Base-by-base conservation (phyloP, 2,797 vertebrate species). In the Artibeus jamaicensis region DNA sequence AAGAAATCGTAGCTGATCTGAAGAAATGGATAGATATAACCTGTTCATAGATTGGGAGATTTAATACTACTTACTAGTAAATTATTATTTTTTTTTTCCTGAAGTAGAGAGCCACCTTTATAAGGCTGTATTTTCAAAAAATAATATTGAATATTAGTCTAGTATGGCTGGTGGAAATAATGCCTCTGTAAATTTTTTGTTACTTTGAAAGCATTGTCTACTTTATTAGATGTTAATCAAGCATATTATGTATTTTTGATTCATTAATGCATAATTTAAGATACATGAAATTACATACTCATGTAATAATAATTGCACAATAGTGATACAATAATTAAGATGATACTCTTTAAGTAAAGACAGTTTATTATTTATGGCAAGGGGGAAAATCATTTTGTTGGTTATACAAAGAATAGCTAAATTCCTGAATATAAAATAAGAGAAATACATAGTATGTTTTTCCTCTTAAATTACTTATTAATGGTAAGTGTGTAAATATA, bases 181-280 rank as follows among this genome's bases (percentile, higher is more conserved):
- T 71, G 83, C 11, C 9, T 89, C 85, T 89, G 15, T 91, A 88
- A 70, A 71, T 18, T 21, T 44, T 76, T 71, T 76, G 29, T 91
- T 71, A 81, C 55, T 94, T 97, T 92, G 24, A 65, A 79, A 84
- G 21, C 34, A 59, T 65, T 86, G 39, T 86, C 37, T 93, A 26
- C 37, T 85, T 94, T 90, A 59, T 79, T 95, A 62, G 18, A 37
- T 82, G 18, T n/a, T 86, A 89, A 50, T 79, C 22, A 79, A 95
- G 67, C 85, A 93, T 88, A 67, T 91, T 55, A 78, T 48, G 18
- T 39, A 50, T 87, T 90, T 81, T 86, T 92, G 78, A 29, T 81
- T 88, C n/a, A 57, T 87, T 76, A 88, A 12, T 93, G 32, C 74
- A 21, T 90, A 79, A 73, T 70, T 86, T 81, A 53, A 70, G n/a